Base-by-base conservation (phyloP, 2,797 vertebrate genomes). In the Phoebastria nigripes region DNA sequence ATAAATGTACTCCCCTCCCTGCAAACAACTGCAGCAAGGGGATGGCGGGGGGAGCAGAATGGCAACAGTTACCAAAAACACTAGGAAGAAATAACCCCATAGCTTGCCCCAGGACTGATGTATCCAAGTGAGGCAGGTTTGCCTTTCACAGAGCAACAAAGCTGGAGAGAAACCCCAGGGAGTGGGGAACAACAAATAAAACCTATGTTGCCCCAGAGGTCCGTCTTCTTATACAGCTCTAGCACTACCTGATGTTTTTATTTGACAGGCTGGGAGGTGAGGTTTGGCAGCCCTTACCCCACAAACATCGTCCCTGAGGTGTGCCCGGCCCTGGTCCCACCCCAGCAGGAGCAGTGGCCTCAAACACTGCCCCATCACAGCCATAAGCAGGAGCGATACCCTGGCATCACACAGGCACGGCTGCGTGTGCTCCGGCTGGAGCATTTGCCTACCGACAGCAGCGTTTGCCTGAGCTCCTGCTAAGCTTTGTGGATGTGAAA, bases 331-430 rank as follows among this genome's bases (percentile, higher is more conserved):
- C 41, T 56, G 31, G 24, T 56, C 44, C n/a, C 26, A 37, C 13
- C 37, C 62, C 29, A 22, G 15, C 4, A 31, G 58, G 28, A 72
- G n/a, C 69, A 14, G 25, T 16, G 39, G 39, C 24, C 35, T 44
- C n/a, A 20, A 24, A 54, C 1, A 1, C 28, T 67, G 42, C n/a
- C 62, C 51, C 1, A 0, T 56, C 33, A 9, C 4, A n/a, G 20
- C 14, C 1, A 0, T 11, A 8, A 41, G 65, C 0, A 0, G 29
- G 15, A 66, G 35, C 1, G 6, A n/a, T 44, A 20, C 7, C 61
- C 21, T 1, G 0, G 12, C 28, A n/a, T 37, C 2, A 0, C 8
- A 7, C 3, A 4, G 44, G 20, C 42, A 31, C 0, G 2, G 37
- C 25, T 29, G 14, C 0, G 0, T 7, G 17, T 31, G 26, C 47